phyloP scores from a whole-genome alignment of 2,113 vertebrate genomes.

The Pogonocichla stellata region DNA sequence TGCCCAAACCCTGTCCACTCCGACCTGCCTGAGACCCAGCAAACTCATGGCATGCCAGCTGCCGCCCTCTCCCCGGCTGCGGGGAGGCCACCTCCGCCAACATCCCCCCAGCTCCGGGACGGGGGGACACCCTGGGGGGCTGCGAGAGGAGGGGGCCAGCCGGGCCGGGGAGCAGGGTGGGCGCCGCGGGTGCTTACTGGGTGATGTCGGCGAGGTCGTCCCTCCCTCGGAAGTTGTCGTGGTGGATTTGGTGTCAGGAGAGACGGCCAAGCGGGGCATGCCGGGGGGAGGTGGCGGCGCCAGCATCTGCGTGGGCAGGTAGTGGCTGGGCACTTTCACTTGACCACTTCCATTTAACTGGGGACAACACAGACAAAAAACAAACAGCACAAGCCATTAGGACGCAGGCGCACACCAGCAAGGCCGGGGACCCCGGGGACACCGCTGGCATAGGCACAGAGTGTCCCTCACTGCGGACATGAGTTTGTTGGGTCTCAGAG shows the following conservation, averaged over 20 bases:
- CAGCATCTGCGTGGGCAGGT: constrained; percentile 93
- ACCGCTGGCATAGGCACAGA: background rate
- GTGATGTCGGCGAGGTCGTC: constrained; percentile 86
- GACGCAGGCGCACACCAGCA: background rate
- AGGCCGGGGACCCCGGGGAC: background rate
- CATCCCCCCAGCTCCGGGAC: background rate
- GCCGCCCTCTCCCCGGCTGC: constrained; percentile 25
- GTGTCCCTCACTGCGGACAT: background rate
- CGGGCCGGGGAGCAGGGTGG: constrained; percentile 43
- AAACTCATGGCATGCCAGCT: constrained; percentile 41
- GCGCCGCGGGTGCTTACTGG: constrained; percentile 83
- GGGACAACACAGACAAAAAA: constrained; percentile 74
- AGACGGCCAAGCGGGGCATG: constrained; percentile 83
- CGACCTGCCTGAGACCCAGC: constrained; percentile 60
- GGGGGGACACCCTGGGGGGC: background rate
- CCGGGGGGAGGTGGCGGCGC: constrained; percentile 84
- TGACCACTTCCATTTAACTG: constrained; percentile 94
- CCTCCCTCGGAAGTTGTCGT: constrained; percentile 87
- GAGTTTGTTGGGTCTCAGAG: constrained; percentile 57
- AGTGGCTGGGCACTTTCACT: constrained; percentile 91
- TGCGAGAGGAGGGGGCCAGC: constrained; percentile 16
- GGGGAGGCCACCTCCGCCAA: constrained; percentile 33
- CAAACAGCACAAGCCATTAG: constrained; percentile 68
- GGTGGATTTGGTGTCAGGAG: constrained; percentile 88
- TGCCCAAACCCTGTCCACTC: background rate